Evolutionary conservation across 2,888 invertebrate genomes (phyloP), one percentile per base, ranked within the genome.

Genomic region (Pteria penguin): DNA sequence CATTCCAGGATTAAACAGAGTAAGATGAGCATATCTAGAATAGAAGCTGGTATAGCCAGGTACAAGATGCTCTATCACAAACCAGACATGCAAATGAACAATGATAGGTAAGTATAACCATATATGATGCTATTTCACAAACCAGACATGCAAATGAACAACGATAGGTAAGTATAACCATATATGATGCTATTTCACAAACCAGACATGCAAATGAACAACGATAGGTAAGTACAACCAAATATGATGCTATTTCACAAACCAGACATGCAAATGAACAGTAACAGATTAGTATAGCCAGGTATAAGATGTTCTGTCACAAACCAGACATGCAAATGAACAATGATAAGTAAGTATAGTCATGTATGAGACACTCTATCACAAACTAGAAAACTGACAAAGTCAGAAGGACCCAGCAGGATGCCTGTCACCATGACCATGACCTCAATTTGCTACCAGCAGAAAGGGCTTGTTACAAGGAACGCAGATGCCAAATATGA

Each of bases 161-260:
- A 36, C 2, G 26, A 63, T 24, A 63, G 63, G 63, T 36, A 63
- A 14, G n/a, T n/a, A n/a, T n/a, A n/a, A n/a, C n/a, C n/a, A n/a
- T 63, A 63, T 33, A 32, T 14, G 1, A 63, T 63, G 63, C 26
- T 63, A 24, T 4, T 1, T 22, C 63, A 63, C 36, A 5, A 22
- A 24, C 5, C 33, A 1, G 63, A 63, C 36, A 8, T 26, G 36
- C 26, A 63, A 3, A 11, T 4, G 11, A 63, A 63, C 22, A 36
- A 36, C 2, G 26, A 63, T 24, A 63, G 63, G 63, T 36, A 63
- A 14, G n/a, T n/a, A n/a, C n/a, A n/a, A n/a, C n/a, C n/a, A n/a
- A 33, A 63, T 33, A 32, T 14, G 1, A 63, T 63, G 63, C 26
- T 63, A 24, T 4, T 1, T 22, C 63, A 63, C 36, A 5, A 22